Evolutionary conservation across 1,140 invertebrate genomes (phyloP).

Genomic region (Bombus superbus): DNA sequence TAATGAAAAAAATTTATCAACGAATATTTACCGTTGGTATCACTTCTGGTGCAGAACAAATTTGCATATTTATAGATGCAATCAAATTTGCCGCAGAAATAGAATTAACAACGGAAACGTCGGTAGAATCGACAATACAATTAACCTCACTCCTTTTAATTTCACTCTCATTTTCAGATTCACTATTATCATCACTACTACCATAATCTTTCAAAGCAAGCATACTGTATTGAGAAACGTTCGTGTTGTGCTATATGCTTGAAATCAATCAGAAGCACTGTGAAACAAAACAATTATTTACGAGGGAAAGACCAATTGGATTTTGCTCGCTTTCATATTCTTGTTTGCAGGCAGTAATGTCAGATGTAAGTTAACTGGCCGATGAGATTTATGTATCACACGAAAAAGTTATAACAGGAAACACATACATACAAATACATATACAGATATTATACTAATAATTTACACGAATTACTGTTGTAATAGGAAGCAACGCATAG

Average conservation of each 20-base stretch:
- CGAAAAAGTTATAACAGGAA: not conserved
- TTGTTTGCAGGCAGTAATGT: not conserved
- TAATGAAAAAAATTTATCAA: not conserved
- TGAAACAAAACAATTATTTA: not conserved
- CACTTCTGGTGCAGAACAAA: slow-evolving; percentile 92
- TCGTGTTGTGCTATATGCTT: not conserved
- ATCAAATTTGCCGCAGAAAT: slow-evolving; percentile 59
- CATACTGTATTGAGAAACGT: slow-evolving; percentile 79
- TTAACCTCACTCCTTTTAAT: slow-evolving; percentile 30
- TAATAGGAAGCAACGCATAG: not conserved
- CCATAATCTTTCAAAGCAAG: slow-evolving; percentile 86
- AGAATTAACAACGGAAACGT: not conserved
- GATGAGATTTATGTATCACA: not conserved
- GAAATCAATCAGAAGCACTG: not conserved
- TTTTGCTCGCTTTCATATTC: not conserved
- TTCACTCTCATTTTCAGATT: slow-evolving; percentile 75
- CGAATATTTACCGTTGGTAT: slow-evolving; percentile 87
- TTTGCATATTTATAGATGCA: slow-evolving; percentile 84
- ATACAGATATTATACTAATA: not conserved
- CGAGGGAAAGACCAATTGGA: not conserved
- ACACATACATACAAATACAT: not conserved
- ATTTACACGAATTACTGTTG: not conserved
- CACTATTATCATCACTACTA: slow-evolving; percentile 85
- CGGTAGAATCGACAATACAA: not conserved
- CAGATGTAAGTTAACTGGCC: not conserved